Conservation (phyloP, 2,113 vertebrate species). For the Accipiter virgatus region DNA sequence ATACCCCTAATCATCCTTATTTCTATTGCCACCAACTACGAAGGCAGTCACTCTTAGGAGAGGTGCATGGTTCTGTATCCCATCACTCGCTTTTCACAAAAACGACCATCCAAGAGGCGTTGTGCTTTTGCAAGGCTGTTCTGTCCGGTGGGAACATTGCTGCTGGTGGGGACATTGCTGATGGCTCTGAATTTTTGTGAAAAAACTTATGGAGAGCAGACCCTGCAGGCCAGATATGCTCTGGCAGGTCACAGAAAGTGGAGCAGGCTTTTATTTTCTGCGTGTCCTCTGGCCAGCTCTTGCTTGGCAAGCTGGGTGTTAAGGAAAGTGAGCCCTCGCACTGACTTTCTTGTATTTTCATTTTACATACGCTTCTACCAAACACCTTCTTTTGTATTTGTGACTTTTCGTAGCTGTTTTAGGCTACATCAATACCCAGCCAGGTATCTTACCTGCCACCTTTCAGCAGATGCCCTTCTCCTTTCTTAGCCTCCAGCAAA, state of each 20-base stretch:
- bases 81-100: neutral
- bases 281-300: neutral
- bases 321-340: neutral
- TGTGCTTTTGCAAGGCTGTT: neutral
- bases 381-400: neutral
- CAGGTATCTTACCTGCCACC: neutral
- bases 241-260: neutral
- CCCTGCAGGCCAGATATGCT: neutral
- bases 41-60: neutral
- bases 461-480: neutral
- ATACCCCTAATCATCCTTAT: neutral
- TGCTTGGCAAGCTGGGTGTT: neutral
- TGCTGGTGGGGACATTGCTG: neutral
- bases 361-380: neutral
- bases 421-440: neutral
- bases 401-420: neutral
- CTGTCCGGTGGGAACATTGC: neutral
- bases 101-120: no score
- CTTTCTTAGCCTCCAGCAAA: neutral
- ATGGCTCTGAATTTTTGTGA: neutral
- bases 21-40: neutral
- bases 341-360: neutral
- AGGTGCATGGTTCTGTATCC: fast-evolving
- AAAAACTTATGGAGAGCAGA: neutral
- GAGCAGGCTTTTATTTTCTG: neutral